These are phyloP conservation scores for Watsonalla binaria DNA, from an alignment of 2,888 invertebrate genomes.

Conservation along the genomic window DNA sequence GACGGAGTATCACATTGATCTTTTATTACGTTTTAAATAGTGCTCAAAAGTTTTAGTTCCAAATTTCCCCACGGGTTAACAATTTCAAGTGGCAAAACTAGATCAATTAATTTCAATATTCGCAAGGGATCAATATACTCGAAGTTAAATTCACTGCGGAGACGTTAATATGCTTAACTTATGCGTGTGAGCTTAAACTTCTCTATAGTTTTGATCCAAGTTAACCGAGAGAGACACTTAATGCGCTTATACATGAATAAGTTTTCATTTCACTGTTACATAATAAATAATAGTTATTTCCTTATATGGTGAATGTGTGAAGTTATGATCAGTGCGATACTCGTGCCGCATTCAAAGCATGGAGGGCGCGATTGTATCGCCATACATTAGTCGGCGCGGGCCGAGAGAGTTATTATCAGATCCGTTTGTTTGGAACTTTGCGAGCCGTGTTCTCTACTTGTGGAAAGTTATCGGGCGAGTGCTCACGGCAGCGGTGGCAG, in stretches of 20 bases:
- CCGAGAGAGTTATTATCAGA: conserved; percentile 61
- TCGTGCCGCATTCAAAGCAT: conserved; percentile 28
- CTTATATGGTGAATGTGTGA: conserved; percentile 23
- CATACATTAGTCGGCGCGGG: conserved; percentile 42
- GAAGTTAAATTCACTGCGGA: conserved; percentile 51
- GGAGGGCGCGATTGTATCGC: conserved; percentile 46
- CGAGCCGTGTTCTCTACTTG: conserved; percentile 38
- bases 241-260: conserved; percentile 38
- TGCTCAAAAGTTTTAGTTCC: background rate
- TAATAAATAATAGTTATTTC: conserved; percentile 58
- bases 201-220: conserved; percentile 52
- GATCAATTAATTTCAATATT: conserved; percentile 53
- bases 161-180: conserved; percentile 65
- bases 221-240: conserved; percentile 49
- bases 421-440: conserved; percentile 52
- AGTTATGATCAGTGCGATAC: conserved; percentile 38
- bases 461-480: conserved; percentile 43
- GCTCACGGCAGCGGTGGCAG: conserved; percentile 24
- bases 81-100: conserved; percentile 24
- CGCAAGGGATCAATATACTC: conserved; percentile 48
- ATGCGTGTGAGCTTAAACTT: conserved; percentile 59
- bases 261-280: conserved; percentile 39
- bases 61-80: background rate
- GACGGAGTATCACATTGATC: too few relatives aligned
- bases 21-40: background rate